Conservation (phyloP, 1,140 invertebrate species). For the Sycophila sp. region DNA sequence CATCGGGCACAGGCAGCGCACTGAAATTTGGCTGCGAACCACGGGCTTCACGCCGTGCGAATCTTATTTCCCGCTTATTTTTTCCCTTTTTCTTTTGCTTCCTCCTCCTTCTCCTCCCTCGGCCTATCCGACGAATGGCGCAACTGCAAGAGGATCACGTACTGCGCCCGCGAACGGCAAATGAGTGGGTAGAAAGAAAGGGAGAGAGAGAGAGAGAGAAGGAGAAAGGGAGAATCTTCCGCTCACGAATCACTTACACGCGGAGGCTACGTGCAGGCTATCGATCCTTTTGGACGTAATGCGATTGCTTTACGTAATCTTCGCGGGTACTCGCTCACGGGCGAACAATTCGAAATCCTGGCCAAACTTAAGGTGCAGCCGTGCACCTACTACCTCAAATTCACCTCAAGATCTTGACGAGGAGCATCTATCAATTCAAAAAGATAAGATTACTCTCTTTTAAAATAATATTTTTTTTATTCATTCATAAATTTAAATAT, state of each 20-base stretch:
- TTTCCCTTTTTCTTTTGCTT: not conserved
- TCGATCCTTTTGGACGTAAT: slow-evolving; percentile 17
- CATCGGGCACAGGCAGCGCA: not conserved
- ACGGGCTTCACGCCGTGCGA: not conserved
- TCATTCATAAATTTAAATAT: no score
- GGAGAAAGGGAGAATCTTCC: slow-evolving; percentile 21
- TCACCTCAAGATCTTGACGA: no score
- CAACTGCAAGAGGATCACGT: no score
- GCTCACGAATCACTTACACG: slow-evolving; percentile 24
- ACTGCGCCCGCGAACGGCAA: slow-evolving; percentile 30
- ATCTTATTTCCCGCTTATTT: slow-evolving; percentile 28
- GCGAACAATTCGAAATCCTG: not conserved
- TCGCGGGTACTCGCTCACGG: not conserved
- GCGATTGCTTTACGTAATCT: slow-evolving; percentile 31
- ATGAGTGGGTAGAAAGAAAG: slow-evolving; percentile 20
- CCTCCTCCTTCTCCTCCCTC: not conserved
- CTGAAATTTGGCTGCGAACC: not conserved
- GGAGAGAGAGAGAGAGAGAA: no score
- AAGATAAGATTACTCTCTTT: no score
- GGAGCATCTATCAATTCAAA: no score
- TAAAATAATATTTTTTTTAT: no score
- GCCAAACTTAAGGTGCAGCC: not conserved
- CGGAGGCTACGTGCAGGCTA: not conserved
- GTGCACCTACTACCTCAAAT: no score
- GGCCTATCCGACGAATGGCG: no score